Percentiles rank a stretch among this genome's conserved stretches.
phyloP scores from a whole-genome alignment of 2,113 vertebrate species.

The Amia ocellicauda region DNA sequence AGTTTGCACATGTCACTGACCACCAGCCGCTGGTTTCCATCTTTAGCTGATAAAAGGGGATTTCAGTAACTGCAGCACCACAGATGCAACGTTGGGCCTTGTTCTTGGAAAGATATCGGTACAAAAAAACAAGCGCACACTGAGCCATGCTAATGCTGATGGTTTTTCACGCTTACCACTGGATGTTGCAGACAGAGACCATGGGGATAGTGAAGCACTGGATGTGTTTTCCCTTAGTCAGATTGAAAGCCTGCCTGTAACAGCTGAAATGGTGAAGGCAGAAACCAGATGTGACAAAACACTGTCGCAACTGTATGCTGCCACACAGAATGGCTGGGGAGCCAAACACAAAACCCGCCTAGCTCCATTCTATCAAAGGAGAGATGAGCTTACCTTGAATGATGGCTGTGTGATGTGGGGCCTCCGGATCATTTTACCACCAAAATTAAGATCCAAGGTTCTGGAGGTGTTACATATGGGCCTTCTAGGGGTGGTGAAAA shows the following conservation, averaged over 20 bases:
- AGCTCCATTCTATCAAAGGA: not conserved
- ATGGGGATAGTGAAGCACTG: not conserved
- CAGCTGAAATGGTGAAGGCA: not conserved
- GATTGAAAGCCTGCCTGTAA: conserved; percentile 9
- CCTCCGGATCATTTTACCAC: not conserved
- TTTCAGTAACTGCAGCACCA: conserved; percentile 2
- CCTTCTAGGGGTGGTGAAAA: conserved; percentile 5
- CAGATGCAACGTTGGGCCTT: conserved; percentile 8
- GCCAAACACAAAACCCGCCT: not conserved
- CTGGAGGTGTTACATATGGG: conserved; percentile 14
- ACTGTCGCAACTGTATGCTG: not conserved
- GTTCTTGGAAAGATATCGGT: conserved; percentile 8
- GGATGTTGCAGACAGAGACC: not conserved
- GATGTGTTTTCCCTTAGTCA: conserved; percentile 10
- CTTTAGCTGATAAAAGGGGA: not conserved
- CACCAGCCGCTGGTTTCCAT: not conserved
- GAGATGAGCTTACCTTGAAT: not conserved
- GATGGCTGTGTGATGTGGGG: not conserved
- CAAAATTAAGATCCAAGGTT: not conserved
- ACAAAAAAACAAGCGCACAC: conserved; percentile 3
- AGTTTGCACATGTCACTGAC: not conserved
- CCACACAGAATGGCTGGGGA: not conserved
- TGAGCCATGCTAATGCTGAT: not conserved
- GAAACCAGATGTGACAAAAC: conserved; percentile 18
- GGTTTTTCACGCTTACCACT: not conserved